Evolutionary conservation across 2,888 invertebrate genomes (phyloP).

Genomic region (Diadegma fenestrale): DNA sequence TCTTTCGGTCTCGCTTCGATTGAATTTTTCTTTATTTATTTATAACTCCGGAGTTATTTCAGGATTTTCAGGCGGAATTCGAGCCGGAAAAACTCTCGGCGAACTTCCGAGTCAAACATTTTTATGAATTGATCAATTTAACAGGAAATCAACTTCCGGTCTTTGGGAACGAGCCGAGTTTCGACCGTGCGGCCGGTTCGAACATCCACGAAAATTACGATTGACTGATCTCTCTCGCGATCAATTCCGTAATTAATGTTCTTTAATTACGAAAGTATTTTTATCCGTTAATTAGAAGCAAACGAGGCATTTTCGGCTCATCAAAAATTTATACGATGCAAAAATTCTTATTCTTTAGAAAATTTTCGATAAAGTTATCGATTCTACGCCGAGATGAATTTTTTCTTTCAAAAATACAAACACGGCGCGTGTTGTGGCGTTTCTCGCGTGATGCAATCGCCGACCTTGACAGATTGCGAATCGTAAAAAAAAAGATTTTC

Average conservation of each 20-base stretch:
- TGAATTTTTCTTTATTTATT: no score
- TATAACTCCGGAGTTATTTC: no score
- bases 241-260: not conserved
- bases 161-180: not conserved
- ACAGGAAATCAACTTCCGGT: not conserved
- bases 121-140: not conserved
- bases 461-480: not conserved
- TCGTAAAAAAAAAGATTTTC: not conserved
- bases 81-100: no score
- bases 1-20: no score
- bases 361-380: not conserved
- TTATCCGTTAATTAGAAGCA: not conserved
- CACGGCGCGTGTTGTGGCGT: not conserved
- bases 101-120: no score
- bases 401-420: not conserved
- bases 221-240: not conserved
- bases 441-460: not conserved
- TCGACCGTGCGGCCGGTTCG: no score
- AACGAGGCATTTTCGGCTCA: not conserved
- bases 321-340: not conserved
- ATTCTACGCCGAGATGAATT: not conserved
- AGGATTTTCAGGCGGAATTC: no score
- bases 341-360: not conserved
- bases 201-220: not conserved
- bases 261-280: not conserved